phyloP scores from a whole-genome alignment of 2,888 invertebrate genomes.

The Spicauda simplicius region DNA sequence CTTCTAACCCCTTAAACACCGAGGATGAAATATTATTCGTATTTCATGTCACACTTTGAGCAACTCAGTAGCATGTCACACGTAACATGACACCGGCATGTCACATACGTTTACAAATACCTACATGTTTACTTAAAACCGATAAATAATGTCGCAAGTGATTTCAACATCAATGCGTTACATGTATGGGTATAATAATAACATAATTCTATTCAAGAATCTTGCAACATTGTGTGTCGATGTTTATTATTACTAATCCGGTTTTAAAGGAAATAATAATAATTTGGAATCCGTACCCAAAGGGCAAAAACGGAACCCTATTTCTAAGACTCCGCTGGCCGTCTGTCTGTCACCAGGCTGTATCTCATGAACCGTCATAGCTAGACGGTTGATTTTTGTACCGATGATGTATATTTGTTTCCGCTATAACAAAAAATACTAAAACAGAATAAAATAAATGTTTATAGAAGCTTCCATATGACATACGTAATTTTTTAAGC shows the following conservation, averaged over 20 bases:
- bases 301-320: no score
- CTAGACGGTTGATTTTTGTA: no score
- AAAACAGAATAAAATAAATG: no score
- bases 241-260: conserved; percentile 18
- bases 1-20: no score
- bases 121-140: conserved; percentile 33
- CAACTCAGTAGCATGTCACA: conserved; percentile 26
- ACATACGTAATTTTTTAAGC: no score
- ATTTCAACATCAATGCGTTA: conserved; percentile 27
- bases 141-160: conserved; percentile 32
- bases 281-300: no score
- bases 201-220: conserved; percentile 16
- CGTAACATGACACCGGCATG: conserved; percentile 28
- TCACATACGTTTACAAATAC: conserved; percentile 30
- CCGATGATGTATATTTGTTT: no score
- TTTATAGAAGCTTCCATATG: no score
- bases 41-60: conserved; percentile 2
- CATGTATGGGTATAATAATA: conserved; percentile 4
- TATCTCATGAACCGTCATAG: no score
- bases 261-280: conserved; percentile 4
- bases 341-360: no score
- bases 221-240: conserved; percentile 16
- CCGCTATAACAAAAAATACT: no score
- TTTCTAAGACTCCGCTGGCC: no score
- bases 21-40: background rate